These are phyloP conservation scores for Petromus typicus DNA, from an alignment of 2,113 vertebrate species.

Conservation along the genomic window DNA sequence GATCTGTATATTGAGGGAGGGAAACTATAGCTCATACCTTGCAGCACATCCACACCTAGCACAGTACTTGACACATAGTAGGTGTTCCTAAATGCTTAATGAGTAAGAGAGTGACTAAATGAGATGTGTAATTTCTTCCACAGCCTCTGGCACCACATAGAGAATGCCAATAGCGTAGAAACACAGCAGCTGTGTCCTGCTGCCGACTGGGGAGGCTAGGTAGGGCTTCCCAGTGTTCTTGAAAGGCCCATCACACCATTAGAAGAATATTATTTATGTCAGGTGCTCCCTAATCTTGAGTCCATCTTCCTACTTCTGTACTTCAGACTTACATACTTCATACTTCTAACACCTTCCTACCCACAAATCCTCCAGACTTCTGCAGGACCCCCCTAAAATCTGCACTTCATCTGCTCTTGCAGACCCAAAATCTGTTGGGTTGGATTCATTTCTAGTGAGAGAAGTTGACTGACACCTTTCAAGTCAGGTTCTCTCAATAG, in stretches of 20 bases:
- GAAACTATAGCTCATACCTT: background rate
- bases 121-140: background rate
- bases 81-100: background rate
- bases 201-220: background rate
- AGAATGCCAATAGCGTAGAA: background rate
- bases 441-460: constrained; percentile 8
- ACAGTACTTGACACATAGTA: background rate
- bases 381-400: background rate
- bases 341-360: background rate
- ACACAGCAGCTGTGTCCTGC: background rate
- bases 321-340: too few relatives aligned
- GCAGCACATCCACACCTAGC: background rate
- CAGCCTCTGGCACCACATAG: background rate
- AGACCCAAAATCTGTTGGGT: background rate
- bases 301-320: background rate
- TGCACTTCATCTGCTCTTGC: background rate
- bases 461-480: background rate
- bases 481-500: background rate
- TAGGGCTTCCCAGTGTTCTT: fast-evolving
- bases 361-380: background rate
- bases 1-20: background rate
- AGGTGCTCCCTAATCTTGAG: background rate
- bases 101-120: background rate
- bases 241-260: background rate
- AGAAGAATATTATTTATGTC: background rate